Conservation (phyloP, 2,888 invertebrate species). For the Leuctra nigra region DNA sequence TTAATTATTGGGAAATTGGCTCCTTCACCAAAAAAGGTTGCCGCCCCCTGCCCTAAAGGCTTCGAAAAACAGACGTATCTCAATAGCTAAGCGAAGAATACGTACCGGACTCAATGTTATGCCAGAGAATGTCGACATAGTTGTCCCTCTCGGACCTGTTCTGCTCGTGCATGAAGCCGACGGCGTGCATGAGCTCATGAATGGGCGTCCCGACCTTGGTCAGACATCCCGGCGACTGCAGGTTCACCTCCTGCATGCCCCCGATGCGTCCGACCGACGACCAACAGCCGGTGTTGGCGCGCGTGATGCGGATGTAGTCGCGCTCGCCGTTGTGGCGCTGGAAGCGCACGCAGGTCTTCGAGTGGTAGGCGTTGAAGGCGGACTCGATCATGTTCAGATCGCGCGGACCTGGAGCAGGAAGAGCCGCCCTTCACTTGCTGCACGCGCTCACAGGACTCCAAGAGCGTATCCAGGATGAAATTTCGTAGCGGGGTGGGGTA, state of each 20-base stretch:
- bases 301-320: constrained; percentile 64
- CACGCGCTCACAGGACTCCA: too few relatives aligned
- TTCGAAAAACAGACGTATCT: too few relatives aligned
- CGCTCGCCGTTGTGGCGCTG: constrained; percentile 53
- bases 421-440: too few relatives aligned
- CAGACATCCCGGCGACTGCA: constrained; percentile 68
- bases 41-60: too few relatives aligned
- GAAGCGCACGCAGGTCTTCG: constrained; percentile 66
- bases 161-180: constrained; percentile 78
- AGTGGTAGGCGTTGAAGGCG: constrained; percentile 69
- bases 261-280: constrained; percentile 70
- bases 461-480: too few relatives aligned
- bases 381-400: constrained; percentile 56
- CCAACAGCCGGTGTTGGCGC: constrained; percentile 71
- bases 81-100: too few relatives aligned
- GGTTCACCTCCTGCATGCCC: constrained; percentile 41
- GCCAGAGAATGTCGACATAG: constrained; percentile 56
- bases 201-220: constrained; percentile 65
- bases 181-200: constrained; percentile 73
- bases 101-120: constrained; percentile 59
- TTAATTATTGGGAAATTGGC: too few relatives aligned
- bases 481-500: too few relatives aligned
- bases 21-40: too few relatives aligned
- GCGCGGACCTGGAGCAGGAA: constrained; percentile 41
- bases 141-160: constrained; percentile 69